A percentile compares a stretch with the other conserved stretches of the same genome.
Conservation (phyloP, 1,140 invertebrate genomes). For the Nephotettix cincticeps region DNA sequence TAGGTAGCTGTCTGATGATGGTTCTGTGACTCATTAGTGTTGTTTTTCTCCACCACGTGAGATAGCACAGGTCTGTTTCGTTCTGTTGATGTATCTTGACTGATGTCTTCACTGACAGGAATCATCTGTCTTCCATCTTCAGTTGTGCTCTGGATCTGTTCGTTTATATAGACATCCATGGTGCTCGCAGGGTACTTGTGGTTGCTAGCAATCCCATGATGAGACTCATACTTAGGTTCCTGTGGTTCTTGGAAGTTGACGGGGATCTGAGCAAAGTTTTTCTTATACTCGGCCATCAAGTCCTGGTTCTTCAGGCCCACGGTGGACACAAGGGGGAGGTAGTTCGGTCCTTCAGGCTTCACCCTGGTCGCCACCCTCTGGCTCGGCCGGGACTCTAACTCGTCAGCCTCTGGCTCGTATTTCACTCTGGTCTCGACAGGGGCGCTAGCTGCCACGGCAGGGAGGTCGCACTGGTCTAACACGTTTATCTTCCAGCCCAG, state of each 20-base stretch:
- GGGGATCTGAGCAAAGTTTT: slow-evolving; percentile 20
- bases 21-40: background rate
- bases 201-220: background rate
- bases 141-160: background rate
- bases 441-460: slow-evolving; percentile 36
- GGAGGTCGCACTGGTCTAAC: slow-evolving; percentile 71
- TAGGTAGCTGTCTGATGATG: background rate
- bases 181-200: slow-evolving; percentile 4
- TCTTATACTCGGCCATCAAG: slow-evolving; percentile 21
- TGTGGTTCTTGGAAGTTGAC: slow-evolving; percentile 11
- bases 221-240: background rate
- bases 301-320: background rate
- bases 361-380: slow-evolving; percentile 68
- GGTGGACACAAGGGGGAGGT: background rate
- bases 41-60: background rate
- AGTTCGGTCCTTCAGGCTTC: slow-evolving; percentile 54
- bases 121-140: slow-evolving; percentile 22
- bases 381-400: slow-evolving; percentile 59
- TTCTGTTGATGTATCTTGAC: background rate
- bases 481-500: slow-evolving; percentile 96
- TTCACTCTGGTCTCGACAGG: background rate
- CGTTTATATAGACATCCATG: background rate
- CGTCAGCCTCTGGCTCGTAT: slow-evolving; percentile 47
- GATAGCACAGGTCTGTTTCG: background rate
- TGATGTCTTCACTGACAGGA: slow-evolving; percentile 33